Conservation (phyloP, 2,113 vertebrate species). For the Aphyosemion australe region DNA sequence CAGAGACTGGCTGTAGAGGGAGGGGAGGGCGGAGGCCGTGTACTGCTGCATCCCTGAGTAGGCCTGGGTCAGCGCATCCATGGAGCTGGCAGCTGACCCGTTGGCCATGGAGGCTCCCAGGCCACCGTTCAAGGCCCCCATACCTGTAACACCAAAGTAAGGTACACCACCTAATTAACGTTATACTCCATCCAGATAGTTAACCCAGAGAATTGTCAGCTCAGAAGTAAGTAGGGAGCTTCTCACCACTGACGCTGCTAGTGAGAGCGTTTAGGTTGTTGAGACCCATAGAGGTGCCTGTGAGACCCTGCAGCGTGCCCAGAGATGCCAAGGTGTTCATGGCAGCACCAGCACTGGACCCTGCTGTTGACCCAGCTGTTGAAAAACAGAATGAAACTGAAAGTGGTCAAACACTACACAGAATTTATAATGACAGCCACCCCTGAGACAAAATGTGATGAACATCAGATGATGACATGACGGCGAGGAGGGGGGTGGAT, state of each 20-base stretch:
- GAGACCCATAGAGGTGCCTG: slow-evolving; percentile 91
- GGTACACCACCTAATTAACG: no score
- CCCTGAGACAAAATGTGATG: not conserved
- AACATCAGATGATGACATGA: slow-evolving; percentile 20
- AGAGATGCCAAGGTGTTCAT: slow-evolving; percentile 96
- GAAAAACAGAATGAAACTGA: slow-evolving; percentile 2
- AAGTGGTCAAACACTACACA: not conserved
- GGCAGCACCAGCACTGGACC: slow-evolving; percentile 88
- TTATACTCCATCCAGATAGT: not conserved
- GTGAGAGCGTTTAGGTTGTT: slow-evolving; percentile 96
- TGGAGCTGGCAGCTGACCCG: slow-evolving; percentile 89
- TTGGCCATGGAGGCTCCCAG: slow-evolving; percentile 95
- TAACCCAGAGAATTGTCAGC: not conserved
- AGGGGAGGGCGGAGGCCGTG: slow-evolving; percentile 93
- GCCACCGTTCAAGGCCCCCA: slow-evolving; percentile 96
- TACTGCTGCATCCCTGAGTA: slow-evolving; percentile 99
- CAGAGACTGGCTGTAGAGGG: slow-evolving; percentile 94
- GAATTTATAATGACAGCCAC: no score
- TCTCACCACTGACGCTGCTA: slow-evolving; percentile 91
- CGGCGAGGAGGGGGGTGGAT: slow-evolving; percentile 23
- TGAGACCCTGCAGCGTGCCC: slow-evolving; percentile 91
- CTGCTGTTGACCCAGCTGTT: slow-evolving; percentile 87
- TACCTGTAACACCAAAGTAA: slow-evolving; percentile 65
- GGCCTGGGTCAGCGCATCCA: slow-evolving; percentile 98
- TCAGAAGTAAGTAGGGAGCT: not conserved